Base-by-base conservation (phyloP, 2,888 invertebrate species). In the Caenorhabditis virilis region DNA sequence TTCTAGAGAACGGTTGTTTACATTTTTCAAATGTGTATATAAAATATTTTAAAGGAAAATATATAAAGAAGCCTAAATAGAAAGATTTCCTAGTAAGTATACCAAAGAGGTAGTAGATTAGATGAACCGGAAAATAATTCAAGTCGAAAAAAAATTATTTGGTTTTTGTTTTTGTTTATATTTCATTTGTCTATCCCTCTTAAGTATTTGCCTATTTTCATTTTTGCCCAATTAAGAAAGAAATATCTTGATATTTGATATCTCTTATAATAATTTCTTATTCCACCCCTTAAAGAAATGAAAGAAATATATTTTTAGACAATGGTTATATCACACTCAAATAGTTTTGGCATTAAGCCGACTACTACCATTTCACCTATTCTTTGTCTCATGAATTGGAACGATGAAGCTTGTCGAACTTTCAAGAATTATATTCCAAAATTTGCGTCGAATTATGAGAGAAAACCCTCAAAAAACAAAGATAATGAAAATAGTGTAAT, bases 321-420 rank as follows among this genome's bases (percentile, higher is more conserved):
- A n/a, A n/a, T n/a, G n/a, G n/a, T n/a, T n/a, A n/a, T n/a, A n/a
- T n/a, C n/a, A n/a, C n/a, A n/a, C n/a, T n/a, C n/a, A n/a, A n/a
- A n/a, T n/a, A n/a, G n/a, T n/a, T n/a, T n/a, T n/a, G n/a, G 6
- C 5, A 20, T 42, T 18, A 35, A 30, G 35, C 30, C 58, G 39
- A 74, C 76, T 22, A 77, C 72, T n/a, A 74, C 75, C 20, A 67
- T 78, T 33, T 71, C 72, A 48, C 77, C 81, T 23, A 79, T 81
- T 56, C 62, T 80, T 23, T 81, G 81, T 53, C 69, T 81, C 22
- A 74, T 81, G 65, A 79, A 81, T 43, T 81, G 80, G 80, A 63
- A 78, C 42, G 73, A 78, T 38, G 73, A 77, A 22, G 70, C 77
- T 47, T 81, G 80, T 59, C 69, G 72, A 11, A 72, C 78, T n/a